phyloP scores from a whole-genome alignment of 2,797 vertebrate genomes.

The Coranthus polyacanthus region DNA sequence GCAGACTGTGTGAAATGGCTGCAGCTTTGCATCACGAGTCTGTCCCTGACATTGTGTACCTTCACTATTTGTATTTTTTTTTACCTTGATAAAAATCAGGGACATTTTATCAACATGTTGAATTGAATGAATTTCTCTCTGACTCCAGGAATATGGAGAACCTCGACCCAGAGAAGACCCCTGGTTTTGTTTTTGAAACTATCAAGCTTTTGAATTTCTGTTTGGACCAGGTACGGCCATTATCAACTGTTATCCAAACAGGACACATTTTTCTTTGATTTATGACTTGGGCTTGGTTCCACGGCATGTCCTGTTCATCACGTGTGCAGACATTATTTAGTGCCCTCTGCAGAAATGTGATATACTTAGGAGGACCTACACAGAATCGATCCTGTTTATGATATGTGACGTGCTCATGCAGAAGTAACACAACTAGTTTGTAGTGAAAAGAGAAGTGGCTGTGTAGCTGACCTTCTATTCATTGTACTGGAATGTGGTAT shows the following conservation, averaged over 20 bases:
- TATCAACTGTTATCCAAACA: constrained; percentile 21
- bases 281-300: constrained; percentile 22
- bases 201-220: constrained; percentile 88
- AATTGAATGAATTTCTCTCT: constrained; percentile 31
- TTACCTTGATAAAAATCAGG: neutral
- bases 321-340: constrained; percentile 13
- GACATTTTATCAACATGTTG: constrained; percentile 18
- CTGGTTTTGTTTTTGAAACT: constrained; percentile 88
- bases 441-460: constrained; percentile 55
- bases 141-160: constrained; percentile 92
- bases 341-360: constrained; percentile 18
- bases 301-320: constrained; percentile 16
- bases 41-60: neutral
- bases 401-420: constrained; percentile 30
- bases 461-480: constrained; percentile 43
- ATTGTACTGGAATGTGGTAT: constrained; percentile 36
- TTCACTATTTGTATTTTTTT: neutral
- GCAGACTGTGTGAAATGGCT: too few species aligned
- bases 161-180: constrained; percentile 88
- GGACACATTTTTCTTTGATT: constrained; percentile 23
- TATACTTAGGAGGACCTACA: constrained; percentile 14
- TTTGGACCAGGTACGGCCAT: constrained; percentile 85
- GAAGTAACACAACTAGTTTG: constrained; percentile 66
- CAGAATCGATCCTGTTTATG: constrained; percentile 26
- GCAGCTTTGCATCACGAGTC: constrained; percentile 25